Evolutionary conservation across 2,797 vertebrate species (phyloP), one percentile per base, ranked within the genome.

Genomic region (Cercopithecus mitis): DNA sequence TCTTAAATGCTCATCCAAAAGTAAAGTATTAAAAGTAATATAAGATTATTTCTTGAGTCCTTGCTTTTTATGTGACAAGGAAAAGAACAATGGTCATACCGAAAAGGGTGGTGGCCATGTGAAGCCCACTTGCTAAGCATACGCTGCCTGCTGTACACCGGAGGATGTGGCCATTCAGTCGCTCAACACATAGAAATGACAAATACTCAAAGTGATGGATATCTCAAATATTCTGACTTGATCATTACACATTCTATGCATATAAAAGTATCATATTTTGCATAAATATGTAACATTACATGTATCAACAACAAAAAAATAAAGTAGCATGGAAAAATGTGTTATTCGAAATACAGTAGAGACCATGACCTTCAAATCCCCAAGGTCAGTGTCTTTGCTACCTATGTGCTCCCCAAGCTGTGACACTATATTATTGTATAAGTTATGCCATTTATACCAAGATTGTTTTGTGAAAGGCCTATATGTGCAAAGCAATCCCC

Each of bases 81-180:
- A 70, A 82, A 86, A 30, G 17, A 67, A 82, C 13, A 81, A 45
- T 1, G 10, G 19, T 72, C 27, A 7, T 36, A 7, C 2, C 15
- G 15, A 15, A 30, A 57, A 91, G 43, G 39, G 12, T 25, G 24
- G 19, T 7, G 45, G 17, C 25, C 36, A 9, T 14, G n/a, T 27
- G n/a, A 87, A 30, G 47, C 25, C 47, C 27, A 41, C 36, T 14
- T 10, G 27, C 10, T 30, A 2, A 0, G 22, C 36, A 25, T 33
- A 12, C 25, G 10, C 1, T 30, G 30, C 0, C 1, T 39, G 15
- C 39, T 43, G 3, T 14, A 8, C 17, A 2, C 0, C 33, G 15
- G 6, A 79, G 33, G 0, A 61, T 39, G 33, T 25, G 2, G 9
- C 4, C 33, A 45, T 61, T 79, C 61, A 72, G 17, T 36, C 19